Conservation (phyloP, 2,113 vertebrate genomes). For the Aspidoscelis tigris region DNA sequence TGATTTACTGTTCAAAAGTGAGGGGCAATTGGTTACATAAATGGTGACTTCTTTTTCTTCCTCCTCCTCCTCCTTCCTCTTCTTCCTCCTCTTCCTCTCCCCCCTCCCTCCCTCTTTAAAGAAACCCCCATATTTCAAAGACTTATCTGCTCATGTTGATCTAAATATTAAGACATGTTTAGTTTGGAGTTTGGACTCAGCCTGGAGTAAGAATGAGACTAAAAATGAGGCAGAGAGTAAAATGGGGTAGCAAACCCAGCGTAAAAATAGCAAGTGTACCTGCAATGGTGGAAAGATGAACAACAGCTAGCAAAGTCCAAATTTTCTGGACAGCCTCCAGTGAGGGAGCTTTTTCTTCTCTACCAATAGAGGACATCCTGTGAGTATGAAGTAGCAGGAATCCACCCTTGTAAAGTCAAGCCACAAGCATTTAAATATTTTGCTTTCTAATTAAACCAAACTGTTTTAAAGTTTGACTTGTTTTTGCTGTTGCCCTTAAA, state of each 20-base stretch:
- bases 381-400: constrained; percentile 59
- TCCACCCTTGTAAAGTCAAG: constrained; percentile 66
- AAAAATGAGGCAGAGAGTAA: neutral
- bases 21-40: constrained; percentile 70
- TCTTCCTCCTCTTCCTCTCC: too few relatives aligned
- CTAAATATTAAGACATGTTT: neutral
- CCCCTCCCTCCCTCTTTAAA: neutral
- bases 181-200: neutral
- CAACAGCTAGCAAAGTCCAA: neutral
- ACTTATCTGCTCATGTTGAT: constrained; percentile 42
- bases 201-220: neutral
- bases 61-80: neutral
- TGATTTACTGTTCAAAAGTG: constrained; percentile 80
- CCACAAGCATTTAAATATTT: constrained; percentile 74
- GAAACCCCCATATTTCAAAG: constrained; percentile 52
- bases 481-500: constrained; percentile 56
- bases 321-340: constrained; percentile 23
- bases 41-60: constrained; percentile 62
- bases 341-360: constrained; percentile 41
- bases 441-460: constrained; percentile 73
- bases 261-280: neutral
- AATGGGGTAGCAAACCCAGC: neutral
- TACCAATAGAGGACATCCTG: constrained; percentile 60
- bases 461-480: constrained; percentile 68
- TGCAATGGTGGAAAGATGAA: neutral